Evolutionary conservation across 1,140 invertebrate genomes (phyloP).

Genomic region (Eupristina koningsbergeri): DNA sequence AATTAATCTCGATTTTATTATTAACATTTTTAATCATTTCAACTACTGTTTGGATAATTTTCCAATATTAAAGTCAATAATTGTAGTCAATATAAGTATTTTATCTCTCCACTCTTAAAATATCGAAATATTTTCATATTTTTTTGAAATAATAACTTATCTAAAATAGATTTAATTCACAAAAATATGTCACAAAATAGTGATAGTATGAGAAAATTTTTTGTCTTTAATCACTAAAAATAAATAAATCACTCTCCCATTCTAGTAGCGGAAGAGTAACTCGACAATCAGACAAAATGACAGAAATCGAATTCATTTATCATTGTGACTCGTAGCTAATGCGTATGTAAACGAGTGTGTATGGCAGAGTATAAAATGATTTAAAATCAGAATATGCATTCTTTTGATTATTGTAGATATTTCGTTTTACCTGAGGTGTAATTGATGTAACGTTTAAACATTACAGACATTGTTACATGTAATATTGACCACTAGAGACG

Average conservation of each 20-base stretch:
- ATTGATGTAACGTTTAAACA: constrained; percentile 54
- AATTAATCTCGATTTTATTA: too few relatives aligned
- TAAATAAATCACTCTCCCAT: constrained; percentile 28
- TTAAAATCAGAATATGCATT: constrained; percentile 55
- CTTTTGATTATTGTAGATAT: constrained; percentile 29
- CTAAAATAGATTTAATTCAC: too few relatives aligned
- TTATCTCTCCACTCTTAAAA: too few relatives aligned
- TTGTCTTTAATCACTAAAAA: too few relatives aligned
- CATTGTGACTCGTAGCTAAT: constrained; percentile 46
- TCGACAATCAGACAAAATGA: not conserved
- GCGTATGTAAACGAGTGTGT: not conserved
- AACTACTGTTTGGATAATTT: too few relatives aligned
- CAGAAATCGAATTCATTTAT: constrained; percentile 55
- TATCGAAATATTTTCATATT: too few relatives aligned
- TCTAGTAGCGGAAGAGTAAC: not conserved
- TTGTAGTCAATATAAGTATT: not conserved
- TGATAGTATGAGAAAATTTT: too few relatives aligned
- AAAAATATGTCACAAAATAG: too few relatives aligned
- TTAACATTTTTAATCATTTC: too few relatives aligned
- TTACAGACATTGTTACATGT: not conserved
- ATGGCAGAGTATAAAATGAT: constrained; percentile 43
- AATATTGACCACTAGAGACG: not conserved
- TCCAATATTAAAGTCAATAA: not conserved
- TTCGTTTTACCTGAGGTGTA: constrained; percentile 62
- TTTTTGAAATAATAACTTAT: too few relatives aligned